Percentiles rank a stretch among this genome's conserved stretches.
phyloP scores from a whole-genome alignment of 2,797 vertebrate genomes.

The Amphiprion clarkii region DNA sequence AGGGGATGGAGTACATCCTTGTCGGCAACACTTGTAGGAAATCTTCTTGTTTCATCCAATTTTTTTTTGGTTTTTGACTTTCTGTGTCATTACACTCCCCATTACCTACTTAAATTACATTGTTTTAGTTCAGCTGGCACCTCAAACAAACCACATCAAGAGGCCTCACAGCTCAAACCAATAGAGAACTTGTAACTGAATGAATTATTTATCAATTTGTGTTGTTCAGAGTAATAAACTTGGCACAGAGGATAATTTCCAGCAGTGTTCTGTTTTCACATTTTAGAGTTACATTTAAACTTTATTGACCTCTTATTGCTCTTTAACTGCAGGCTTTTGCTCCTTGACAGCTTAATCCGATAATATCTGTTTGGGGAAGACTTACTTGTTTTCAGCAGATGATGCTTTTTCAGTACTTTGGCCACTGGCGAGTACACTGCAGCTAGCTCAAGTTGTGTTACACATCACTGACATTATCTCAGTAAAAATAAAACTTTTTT shows the following conservation, averaged over 20 bases:
- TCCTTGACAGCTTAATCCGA: neutral
- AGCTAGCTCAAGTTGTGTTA: too few relatives aligned
- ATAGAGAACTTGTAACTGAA: neutral
- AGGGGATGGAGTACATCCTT: neutral
- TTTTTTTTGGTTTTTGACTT: slow-evolving; percentile 1
- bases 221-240: neutral
- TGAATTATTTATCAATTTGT: slow-evolving; percentile 13
- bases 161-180: neutral
- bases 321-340: too few relatives aligned
- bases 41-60: neutral
- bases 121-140: neutral
- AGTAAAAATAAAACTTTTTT: too few relatives aligned
- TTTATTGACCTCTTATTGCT: neutral
- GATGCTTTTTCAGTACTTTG: too few relatives aligned
- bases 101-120: neutral
- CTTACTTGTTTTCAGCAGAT: too few relatives aligned
- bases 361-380: neutral
- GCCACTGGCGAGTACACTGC: too few relatives aligned
- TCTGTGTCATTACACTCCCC: slow-evolving; percentile 4
- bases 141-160: slow-evolving; percentile 17
- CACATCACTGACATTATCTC: too few relatives aligned
- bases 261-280: neutral
- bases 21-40: too few relatives aligned
- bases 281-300: neutral
- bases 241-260: neutral